Evolutionary conservation across 2,797 vertebrate genomes (phyloP).

Genomic region (Echiichthys vipera): DNA sequence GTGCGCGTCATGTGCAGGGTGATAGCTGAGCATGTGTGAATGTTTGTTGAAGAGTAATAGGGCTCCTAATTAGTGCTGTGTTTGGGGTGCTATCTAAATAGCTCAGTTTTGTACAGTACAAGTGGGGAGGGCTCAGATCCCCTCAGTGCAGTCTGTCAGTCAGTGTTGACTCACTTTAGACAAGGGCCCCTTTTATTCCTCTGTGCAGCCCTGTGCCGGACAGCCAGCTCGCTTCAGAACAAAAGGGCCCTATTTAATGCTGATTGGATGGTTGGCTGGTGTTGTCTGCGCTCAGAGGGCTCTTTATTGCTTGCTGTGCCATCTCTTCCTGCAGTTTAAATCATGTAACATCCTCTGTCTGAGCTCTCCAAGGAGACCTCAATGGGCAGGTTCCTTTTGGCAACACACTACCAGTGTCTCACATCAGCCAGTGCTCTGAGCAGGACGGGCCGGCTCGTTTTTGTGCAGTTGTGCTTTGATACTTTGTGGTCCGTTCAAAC

Average conservation of each 20-base stretch:
- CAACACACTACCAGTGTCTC: conserved; percentile 23
- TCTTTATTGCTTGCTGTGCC: conserved; percentile 59
- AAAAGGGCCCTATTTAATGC: conserved; percentile 67
- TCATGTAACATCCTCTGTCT: conserved; percentile 48
- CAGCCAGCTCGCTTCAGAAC: conserved; percentile 62
- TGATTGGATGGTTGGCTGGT: conserved; percentile 65
- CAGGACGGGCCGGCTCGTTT: conserved; percentile 38
- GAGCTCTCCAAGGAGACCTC: conserved; percentile 34
- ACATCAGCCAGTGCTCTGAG: conserved; percentile 28
- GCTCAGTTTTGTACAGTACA: conserved; percentile 71
- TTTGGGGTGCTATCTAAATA: conserved; percentile 57
- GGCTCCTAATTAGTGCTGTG: conserved; percentile 59
- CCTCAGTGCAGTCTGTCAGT: conserved; percentile 66
- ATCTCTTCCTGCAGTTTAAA: conserved; percentile 57
- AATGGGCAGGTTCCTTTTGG: conserved; percentile 47
- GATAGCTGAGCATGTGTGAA: conserved; percentile 40
- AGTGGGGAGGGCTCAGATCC: conserved; percentile 57
- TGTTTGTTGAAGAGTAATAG: conserved; percentile 41
- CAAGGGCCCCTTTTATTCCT: conserved; percentile 72
- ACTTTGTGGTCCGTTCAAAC: conserved; percentile 13
- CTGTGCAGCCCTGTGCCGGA: conserved; percentile 60
- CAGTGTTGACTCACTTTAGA: conserved; percentile 67
- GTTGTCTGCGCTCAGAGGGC: conserved; percentile 54
- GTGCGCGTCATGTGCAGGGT: conserved; percentile 13
- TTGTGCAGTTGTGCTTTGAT: conserved; percentile 66